These are phyloP conservation scores for Ennomos quercinarius DNA, from an alignment of 2,888 invertebrate species.

Conservation along the genomic window DNA sequence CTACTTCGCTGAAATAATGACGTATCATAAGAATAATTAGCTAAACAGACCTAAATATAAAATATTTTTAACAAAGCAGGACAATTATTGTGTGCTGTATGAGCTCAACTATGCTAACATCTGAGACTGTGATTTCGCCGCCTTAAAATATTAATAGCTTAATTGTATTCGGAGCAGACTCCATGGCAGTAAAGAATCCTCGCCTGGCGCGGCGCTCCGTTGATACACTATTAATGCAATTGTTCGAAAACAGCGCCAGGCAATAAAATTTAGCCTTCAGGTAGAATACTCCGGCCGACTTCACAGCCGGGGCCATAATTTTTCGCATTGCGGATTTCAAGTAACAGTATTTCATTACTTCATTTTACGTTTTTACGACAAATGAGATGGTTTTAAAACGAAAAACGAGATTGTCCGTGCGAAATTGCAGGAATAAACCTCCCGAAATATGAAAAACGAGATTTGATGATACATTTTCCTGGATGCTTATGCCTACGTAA, in stretches of 20 bases:
- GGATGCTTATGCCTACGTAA: conserved; percentile 12
- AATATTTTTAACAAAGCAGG: too few relatives aligned
- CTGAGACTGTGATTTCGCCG: conserved; percentile 61
- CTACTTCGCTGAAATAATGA: too few relatives aligned
- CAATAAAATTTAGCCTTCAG: conserved; percentile 82
- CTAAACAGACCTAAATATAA: too few relatives aligned
- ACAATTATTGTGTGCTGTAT: too few relatives aligned
- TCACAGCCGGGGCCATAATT: conserved; percentile 76
- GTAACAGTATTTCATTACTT: conserved; percentile 58
- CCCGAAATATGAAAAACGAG: conserved; percentile 24
- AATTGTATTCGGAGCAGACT: conserved; percentile 72
- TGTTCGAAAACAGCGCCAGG: conserved; percentile 79
- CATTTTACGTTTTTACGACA: conserved; percentile 52
- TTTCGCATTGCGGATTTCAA: conserved; percentile 82
- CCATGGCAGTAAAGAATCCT: conserved; percentile 74
- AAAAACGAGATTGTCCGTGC: conserved; percentile 35
- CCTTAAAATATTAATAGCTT: conserved; percentile 79
- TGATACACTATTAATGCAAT: conserved; percentile 85
- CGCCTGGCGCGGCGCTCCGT: conserved; percentile 59
- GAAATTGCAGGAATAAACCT: conserved; percentile 29
- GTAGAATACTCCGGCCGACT: conserved; percentile 76
- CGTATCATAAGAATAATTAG: too few relatives aligned
- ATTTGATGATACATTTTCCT: conserved; percentile 29
- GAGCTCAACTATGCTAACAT: conserved; percentile 8
- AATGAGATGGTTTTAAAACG: conserved; percentile 49